A percentile compares a stretch with the other conserved stretches of the same genome.
phyloP scores from a whole-genome alignment of 2,113 vertebrate species.

The Myiagra hebetior region DNA sequence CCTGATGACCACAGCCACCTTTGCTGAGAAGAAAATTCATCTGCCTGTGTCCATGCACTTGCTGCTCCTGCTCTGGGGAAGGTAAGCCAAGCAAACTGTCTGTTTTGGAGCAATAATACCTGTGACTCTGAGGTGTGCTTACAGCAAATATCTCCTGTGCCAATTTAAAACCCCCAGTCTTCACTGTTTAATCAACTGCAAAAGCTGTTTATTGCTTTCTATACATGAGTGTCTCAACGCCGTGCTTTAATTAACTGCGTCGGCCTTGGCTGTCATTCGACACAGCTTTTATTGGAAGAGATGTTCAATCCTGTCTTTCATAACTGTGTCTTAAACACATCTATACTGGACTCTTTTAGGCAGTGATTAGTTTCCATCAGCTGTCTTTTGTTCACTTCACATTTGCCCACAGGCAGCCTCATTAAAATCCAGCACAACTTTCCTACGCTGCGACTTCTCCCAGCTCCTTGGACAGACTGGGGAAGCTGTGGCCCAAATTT shows the following conservation, averaged over 20 bases:
- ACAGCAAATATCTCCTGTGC: neutral
- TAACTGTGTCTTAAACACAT: neutral
- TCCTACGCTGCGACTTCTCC: rapidly evolving
- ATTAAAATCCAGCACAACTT: neutral
- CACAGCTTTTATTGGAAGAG: constrained; percentile 2
- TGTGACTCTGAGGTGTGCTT: neutral
- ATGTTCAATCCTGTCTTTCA: neutral
- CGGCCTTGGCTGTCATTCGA: neutral
- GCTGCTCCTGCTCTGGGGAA: neutral
- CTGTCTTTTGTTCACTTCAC: neutral
- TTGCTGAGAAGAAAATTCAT: rapidly evolving
- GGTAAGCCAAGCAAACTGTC: neutral
- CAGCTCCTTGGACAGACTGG: rapidly evolving
- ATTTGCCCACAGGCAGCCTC: neutral
- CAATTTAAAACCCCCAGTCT: neutral
- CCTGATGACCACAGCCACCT: rapidly evolving
- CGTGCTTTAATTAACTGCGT: neutral
- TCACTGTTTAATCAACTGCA: constrained; percentile 26
- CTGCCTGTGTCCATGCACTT: rapidly evolving
- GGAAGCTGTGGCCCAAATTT: neutral
- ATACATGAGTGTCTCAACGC: neutral
- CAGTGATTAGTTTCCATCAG: neutral
- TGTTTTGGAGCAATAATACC: neutral
- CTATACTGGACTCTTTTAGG: neutral
- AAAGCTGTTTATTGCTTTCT: constrained; percentile 39